Conservation (phyloP, 2,888 invertebrate species). For the Lepidonotus clava region DNA sequence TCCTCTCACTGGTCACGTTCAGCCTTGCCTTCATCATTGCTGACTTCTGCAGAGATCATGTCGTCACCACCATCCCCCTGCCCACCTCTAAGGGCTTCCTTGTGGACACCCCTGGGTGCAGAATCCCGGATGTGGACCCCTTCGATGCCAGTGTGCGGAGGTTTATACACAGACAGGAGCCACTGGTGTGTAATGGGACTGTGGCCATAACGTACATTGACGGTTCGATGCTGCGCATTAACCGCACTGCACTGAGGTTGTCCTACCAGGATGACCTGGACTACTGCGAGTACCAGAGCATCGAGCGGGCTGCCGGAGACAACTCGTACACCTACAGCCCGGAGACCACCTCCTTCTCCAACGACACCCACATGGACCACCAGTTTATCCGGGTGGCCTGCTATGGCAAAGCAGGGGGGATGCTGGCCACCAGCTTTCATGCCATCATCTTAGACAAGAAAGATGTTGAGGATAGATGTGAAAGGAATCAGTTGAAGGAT, state of each 20-base stretch:
- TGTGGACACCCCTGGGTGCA: conserved; percentile 74
- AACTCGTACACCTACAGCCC: conserved; percentile 63
- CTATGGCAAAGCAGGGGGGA: conserved; percentile 64
- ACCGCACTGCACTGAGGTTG: conserved; percentile 66
- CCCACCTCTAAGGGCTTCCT: conserved; percentile 65
- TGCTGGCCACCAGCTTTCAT: conserved; percentile 74
- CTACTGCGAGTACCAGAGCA: conserved; percentile 72
- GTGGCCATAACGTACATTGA: conserved; percentile 71
- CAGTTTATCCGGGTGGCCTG: conserved; percentile 76
- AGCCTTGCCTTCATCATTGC: background rate
- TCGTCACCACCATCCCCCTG: too few species aligned
- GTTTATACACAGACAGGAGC: conserved; percentile 64
- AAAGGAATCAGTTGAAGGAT: conserved; percentile 56
- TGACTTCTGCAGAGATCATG: background rate
- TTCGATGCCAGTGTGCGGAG: conserved; percentile 69
- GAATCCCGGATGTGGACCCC: conserved; percentile 75
- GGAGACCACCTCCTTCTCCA: conserved; percentile 59
- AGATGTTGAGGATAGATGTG: conserved; percentile 57
- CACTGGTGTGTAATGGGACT: conserved; percentile 66
- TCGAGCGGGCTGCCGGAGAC: conserved; percentile 67
- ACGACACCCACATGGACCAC: conserved; percentile 65
- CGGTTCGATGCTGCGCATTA: conserved; percentile 66
- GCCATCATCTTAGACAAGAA: conserved; percentile 71
- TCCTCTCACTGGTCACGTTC: background rate
- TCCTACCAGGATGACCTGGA: conserved; percentile 67